phyloP scores from a whole-genome alignment of 2,888 invertebrate species.

The Amphipoea oculea region DNA sequence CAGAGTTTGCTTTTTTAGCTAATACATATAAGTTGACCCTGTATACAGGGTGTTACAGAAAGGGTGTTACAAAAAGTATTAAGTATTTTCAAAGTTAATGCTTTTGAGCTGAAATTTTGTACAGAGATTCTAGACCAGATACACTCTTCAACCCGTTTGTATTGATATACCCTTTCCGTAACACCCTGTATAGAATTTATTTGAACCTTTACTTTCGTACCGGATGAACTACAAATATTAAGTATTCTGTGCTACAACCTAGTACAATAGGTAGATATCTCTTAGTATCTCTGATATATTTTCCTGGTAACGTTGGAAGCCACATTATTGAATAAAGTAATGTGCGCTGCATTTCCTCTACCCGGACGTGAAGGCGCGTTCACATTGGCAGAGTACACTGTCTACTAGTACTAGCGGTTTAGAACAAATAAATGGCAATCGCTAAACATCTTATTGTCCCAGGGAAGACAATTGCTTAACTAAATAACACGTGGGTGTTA shows the following conservation, averaged over 20 bases:
- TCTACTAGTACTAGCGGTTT: not conserved
- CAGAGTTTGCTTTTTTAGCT: too few species aligned
- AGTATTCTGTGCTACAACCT: too few species aligned
- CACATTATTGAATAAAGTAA: slow-evolving; percentile 39
- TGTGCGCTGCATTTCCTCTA: slow-evolving; percentile 34
- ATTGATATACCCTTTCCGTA: too few species aligned
- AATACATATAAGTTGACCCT: too few species aligned
- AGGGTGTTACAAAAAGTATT: too few species aligned
- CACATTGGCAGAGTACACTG: not conserved
- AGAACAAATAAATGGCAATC: not conserved
- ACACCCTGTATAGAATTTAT: not conserved
- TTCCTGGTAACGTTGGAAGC: slow-evolving; percentile 7
- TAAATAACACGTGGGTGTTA: not conserved
- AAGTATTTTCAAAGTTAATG: too few species aligned
- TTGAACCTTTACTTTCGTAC: not conserved
- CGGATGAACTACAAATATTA: not conserved
- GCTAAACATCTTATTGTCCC: not conserved
- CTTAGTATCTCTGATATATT: not conserved
- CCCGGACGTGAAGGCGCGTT: not conserved
- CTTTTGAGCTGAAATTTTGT: too few species aligned
- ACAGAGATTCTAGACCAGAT: too few species aligned
- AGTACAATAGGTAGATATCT: not conserved
- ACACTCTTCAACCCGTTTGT: too few species aligned
- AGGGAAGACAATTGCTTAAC: not conserved
- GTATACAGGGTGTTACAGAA: too few species aligned